Base-by-base conservation (phyloP, 2,888 invertebrate genomes). In the Ptychoptera albimana region DNA sequence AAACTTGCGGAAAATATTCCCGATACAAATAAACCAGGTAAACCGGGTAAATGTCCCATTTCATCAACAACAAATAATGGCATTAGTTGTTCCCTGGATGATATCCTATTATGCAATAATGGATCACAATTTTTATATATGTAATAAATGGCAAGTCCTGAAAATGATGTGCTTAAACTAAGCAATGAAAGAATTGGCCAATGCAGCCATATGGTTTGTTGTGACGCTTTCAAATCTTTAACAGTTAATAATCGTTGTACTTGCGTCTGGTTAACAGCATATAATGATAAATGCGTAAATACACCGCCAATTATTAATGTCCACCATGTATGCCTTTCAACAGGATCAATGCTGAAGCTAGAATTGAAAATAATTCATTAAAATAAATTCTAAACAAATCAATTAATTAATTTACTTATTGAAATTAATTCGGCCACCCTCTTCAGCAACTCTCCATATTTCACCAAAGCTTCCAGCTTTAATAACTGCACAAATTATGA, bases 1-100 rank as follows among this genome's bases (percentile, higher is more conserved):
- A 93, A 69, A 1, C 91, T 84, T 1, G 88, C 93, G 53, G 88
- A 88, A 59, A 93, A 91, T 48, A 94, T 82, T 3, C 92, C 83
- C 5, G 92, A 86, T 0, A 92, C 82, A 58, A 93, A 92, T 15
- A 94, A 69, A 0, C 94, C 94, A 0, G 89, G 77, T 14, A 94
- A 57, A 0, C 92, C 93, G 0, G 86, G 84, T 42, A 76, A 64
- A 41, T 72, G 57, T 0, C 73, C 67, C 79, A 92, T 77, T 0
- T 75, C 76, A 49, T 84, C 79, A 50, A 84, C 76, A 14, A 85
- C 83, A 59, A 80, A 86, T 45, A 75, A 70, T 0, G 85, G 84
- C 81, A 86, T 80, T 42, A 85, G 54, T 66, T 92, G 86, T 60
- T 88, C 88, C 13, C 73, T 57, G 13, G 75, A 74, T 16, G 60